Percentiles rank a stretch among this genome's conserved stretches.
These are phyloP conservation scores for Agriopis marginaria DNA, from an alignment of 2,888 invertebrate species.

Conservation along the genomic window DNA sequence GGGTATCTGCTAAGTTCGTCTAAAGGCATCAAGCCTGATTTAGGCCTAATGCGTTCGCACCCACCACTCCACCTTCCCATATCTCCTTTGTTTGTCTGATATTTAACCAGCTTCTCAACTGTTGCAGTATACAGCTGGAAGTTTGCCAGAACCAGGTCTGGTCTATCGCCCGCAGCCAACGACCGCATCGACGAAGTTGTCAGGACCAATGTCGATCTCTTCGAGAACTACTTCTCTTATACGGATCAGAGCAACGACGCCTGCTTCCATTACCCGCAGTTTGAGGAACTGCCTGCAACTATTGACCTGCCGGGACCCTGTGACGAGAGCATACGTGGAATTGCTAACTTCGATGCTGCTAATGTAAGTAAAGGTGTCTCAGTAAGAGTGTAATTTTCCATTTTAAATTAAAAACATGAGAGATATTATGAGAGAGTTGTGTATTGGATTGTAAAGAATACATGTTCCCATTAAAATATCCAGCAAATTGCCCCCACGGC, in stretches of 20 bases:
- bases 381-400: too few relatives aligned
- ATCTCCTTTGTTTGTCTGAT: too few relatives aligned
- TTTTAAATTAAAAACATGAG: too few relatives aligned
- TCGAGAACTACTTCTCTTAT: constrained; percentile 62
- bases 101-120: neutral
- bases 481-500: too few relatives aligned
- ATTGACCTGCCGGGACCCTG: constrained; percentile 69
- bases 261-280: constrained; percentile 75
- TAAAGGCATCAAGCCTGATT: too few relatives aligned
- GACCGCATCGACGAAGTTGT: constrained; percentile 57
- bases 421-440: too few relatives aligned
- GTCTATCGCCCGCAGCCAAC: constrained; percentile 57
- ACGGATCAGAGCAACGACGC: constrained; percentile 63
- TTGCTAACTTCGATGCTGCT: constrained; percentile 59
- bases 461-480: too few relatives aligned
- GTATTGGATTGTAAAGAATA: too few relatives aligned
- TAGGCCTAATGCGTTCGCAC: too few relatives aligned
- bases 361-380: too few relatives aligned
- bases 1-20: too few relatives aligned
- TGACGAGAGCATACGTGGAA: constrained; percentile 58
- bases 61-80: too few relatives aligned
- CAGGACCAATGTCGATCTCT: constrained; percentile 58
- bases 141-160: constrained; percentile 60
- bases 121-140: constrained; percentile 77
- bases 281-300: constrained; percentile 51